Percentiles rank a stretch among this genome's conserved stretches.
Evolutionary conservation across 2,888 invertebrate species (phyloP).

Genomic region (Rapana venosa): DNA sequence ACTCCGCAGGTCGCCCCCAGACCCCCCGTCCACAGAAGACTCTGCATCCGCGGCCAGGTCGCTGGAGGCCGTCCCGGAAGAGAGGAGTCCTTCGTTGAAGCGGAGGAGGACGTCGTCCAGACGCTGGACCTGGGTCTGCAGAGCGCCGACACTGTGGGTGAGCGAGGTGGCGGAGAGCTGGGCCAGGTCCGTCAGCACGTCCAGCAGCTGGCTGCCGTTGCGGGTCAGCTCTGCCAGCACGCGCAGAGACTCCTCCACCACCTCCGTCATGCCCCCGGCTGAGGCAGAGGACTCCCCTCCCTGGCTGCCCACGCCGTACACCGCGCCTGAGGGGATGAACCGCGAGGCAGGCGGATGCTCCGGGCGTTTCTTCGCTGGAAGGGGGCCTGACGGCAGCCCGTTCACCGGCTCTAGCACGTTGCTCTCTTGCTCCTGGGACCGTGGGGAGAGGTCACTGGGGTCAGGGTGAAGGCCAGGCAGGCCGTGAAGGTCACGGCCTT

Average conservation of each 20-base stretch:
- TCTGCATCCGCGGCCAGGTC: not conserved
- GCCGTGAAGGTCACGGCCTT: constrained; percentile 9
- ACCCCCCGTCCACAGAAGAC: not conserved
- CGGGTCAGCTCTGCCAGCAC: constrained; percentile 43
- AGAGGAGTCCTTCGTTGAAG: constrained; percentile 18
- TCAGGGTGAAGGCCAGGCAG: not conserved
- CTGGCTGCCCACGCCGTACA: not conserved
- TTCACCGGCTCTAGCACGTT: constrained; percentile 24
- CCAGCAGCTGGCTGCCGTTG: constrained; percentile 54
- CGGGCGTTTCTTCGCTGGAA: not conserved
- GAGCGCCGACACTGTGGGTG: constrained; percentile 53
- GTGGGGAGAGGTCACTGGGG: not conserved
- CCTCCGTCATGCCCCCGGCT: not conserved
- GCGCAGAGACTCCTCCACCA: constrained; percentile 30
- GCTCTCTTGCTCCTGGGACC: constrained; percentile 18
- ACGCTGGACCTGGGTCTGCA: constrained; percentile 60
- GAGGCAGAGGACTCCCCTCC: not conserved
- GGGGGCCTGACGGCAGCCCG: not conserved
- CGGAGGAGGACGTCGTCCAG: constrained; percentile 53
- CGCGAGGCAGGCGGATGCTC: not conserved
- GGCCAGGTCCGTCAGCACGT: constrained; percentile 64
- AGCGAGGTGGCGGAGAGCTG: constrained; percentile 63
- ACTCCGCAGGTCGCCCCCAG: constrained; percentile 36
- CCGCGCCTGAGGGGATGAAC: not conserved
- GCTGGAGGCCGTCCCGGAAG: not conserved